phyloP scores from a whole-genome alignment of 2,797 vertebrate genomes.

The Mycteria americana region DNA sequence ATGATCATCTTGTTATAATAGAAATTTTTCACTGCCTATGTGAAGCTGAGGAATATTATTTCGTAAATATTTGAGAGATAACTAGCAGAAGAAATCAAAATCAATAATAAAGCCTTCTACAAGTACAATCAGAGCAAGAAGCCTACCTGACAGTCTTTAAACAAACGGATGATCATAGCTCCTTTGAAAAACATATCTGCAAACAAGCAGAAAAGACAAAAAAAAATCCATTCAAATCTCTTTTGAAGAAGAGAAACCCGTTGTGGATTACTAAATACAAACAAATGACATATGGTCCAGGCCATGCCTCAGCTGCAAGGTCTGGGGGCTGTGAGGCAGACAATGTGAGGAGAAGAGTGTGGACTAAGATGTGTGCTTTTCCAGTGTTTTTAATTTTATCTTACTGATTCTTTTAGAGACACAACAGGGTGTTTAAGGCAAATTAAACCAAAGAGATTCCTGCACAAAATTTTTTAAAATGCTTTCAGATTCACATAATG shows the following conservation, averaged over 20 bases:
- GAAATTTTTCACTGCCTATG: background rate
- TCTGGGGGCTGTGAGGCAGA: background rate
- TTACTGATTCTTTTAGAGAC: background rate
- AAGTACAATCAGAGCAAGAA: background rate
- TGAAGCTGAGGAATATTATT: background rate
- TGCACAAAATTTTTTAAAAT: background rate
- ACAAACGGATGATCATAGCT: background rate
- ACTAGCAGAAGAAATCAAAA: background rate
- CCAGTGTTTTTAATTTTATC: background rate
- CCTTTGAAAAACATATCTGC: background rate
- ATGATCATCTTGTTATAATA: background rate
- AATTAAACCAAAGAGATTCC: background rate
- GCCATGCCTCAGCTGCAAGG: background rate
- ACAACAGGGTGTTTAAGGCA: background rate
- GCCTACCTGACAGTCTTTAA: background rate
- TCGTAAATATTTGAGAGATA: background rate
- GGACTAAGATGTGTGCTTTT: background rate
- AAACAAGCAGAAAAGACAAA: background rate
- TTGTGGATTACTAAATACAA: background rate
- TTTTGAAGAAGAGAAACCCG: background rate
- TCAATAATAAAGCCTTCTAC: background rate
- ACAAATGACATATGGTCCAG: background rate
- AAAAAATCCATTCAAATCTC: background rate
- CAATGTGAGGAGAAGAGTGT: background rate
- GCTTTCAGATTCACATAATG: background rate